Base-by-base conservation (phyloP, 1,140 invertebrate species). In the Penaeus indicus region DNA sequence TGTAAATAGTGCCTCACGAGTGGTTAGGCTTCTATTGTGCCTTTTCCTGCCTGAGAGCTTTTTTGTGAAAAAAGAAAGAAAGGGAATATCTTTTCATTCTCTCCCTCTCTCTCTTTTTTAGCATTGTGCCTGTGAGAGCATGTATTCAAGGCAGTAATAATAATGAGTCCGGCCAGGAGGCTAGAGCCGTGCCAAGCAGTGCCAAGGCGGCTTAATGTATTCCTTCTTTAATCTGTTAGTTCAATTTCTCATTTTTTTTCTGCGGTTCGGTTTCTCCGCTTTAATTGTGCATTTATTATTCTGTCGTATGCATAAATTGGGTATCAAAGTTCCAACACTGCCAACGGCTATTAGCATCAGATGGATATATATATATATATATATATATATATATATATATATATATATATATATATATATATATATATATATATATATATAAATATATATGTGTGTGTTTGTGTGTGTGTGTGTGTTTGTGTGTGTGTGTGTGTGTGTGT, bases 351-450 rank as follows among this genome's bases (percentile, higher is more conserved):
- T 32, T 32, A 32, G 2, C 32, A 32, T 32, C 32, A 27, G 2
- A 25, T 72, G n/a, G 1, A 72, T 72, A 72, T 72, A 72, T 72
- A 72, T 72, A 25, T 16, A 72, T 72, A 72, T 72, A 72, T 72
- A 72, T 72, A 72, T 72, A 72, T 72, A 72, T 72, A 72, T 72
- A 72, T 72, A 25, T 16, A 72, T 72, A 72, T 72, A 72, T 72
- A 72, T 72, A 72, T 72, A 72, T 72, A 72, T 72, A 72, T 72
- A 25, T 16, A 72, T 72, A 72, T 72, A 72, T 72, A 72, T 72
- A 72, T 72, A 72, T 72, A 72, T 72, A 72, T 72, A 72, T 72
- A 25, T 16, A 72, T 72, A 72, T 72, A 72, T 72, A 72, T 72
- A 72, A 22, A 72, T 72, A 72, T 72, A 72, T 72, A 72, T 72